Conservation (phyloP, 2,888 invertebrate species). For the Amphimallon solstitiale region DNA sequence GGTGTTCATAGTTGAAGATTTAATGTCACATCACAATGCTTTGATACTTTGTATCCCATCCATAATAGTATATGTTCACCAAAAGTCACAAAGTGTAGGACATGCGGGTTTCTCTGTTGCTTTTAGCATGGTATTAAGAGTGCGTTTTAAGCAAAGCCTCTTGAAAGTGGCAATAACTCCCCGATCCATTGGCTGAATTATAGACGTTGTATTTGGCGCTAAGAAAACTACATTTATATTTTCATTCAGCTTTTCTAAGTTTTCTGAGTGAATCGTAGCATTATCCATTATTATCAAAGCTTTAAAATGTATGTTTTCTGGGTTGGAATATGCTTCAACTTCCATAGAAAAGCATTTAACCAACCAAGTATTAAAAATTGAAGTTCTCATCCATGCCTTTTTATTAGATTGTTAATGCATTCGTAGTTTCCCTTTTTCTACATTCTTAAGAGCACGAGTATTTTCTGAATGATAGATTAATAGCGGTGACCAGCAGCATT, state of each 20-base stretch:
- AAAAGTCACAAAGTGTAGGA: conserved; percentile 3
- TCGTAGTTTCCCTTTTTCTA: not conserved
- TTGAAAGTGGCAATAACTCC: not conserved
- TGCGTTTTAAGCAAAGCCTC: not conserved
- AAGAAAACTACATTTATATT: not conserved
- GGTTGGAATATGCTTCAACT: not conserved
- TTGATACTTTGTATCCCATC: not conserved
- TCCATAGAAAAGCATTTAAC: not conserved
- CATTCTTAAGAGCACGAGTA: not conserved
- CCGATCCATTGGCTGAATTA: not conserved
- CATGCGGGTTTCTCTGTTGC: not conserved
- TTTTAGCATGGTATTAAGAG: conserved; percentile 10
- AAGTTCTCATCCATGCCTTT: not conserved
- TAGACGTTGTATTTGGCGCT: not conserved
- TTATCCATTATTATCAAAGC: not conserved
- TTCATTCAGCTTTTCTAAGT: not conserved
- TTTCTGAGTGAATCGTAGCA: not conserved
- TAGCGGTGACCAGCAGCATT: not conserved
- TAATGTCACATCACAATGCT: conserved; percentile 1
- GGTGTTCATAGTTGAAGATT: not conserved
- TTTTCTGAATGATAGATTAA: too few relatives aligned
- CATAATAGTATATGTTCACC: conserved; percentile 1
- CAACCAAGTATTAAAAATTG: not conserved
- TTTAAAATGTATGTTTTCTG: not conserved
- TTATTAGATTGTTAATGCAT: not conserved